Base-by-base conservation (phyloP, 2,797 vertebrate species). In the Paedocypris micromegethes region DNA sequence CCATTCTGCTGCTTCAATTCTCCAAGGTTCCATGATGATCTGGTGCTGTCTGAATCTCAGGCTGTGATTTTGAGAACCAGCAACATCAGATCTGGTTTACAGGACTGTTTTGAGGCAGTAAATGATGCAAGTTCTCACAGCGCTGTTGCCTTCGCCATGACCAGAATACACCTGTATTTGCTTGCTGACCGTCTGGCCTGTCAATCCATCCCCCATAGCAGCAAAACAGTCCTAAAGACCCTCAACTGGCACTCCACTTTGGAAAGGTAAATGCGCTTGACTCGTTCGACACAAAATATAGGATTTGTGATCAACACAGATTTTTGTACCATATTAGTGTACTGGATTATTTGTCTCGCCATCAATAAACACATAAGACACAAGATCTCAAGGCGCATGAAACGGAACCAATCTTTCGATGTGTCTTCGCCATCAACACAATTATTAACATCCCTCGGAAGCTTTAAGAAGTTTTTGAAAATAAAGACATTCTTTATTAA, bases 151-250 rank as follows among this genome's bases (percentile, higher is more conserved):
- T 82, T 89, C 51, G 91, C 92, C 74, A 81, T 98, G 68, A 88
- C 85, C 42, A 90, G 88, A 73, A 92, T 98, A 83, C 86, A 84
- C 64, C 91, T 96, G 78, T 93, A 94, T 76, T 75, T 96, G 77
- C 82, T 97, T 70, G 92, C 92, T 63, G 94, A 95, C 81, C 90
- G 80, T 58, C 78, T 97, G 77, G 88, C 89, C 60, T 80, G 92
- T 49, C 91, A 89, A 79, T 83, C 81, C 46, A 53, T 65, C 61
- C 66, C 81, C 45, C 84, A 85, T 64, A 84, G 82, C 67, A 89
- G 85, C 82, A 88, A 83, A 78, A 68, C 73, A 45, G 81, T 81
- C 51, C 88, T 94, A 66, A 86, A 85, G 70, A 87, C 82, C 52
- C 83, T 92, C 77, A 80, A 78, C 64, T 98, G 94, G 93, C 93